phyloP scores from a whole-genome alignment of 2,888 invertebrate species.

The Papilio protenor region DNA sequence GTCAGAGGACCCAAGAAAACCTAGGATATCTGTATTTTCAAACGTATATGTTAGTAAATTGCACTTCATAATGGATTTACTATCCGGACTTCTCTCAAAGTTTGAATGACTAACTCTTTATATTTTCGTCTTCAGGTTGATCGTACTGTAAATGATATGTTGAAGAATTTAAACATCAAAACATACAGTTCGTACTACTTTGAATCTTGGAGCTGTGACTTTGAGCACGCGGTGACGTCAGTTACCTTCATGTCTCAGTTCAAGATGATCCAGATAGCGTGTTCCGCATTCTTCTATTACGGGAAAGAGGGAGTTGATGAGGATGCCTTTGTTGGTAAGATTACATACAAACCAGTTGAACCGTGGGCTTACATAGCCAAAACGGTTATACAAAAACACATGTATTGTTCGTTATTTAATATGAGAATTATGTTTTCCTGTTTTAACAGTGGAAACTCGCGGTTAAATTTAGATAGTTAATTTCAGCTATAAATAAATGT shows the following conservation, averaged over 20 bases:
- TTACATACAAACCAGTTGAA: background rate
- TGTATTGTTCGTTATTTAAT: no score
- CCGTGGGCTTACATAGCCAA: no score
- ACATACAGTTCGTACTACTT: slow-evolving; percentile 82
- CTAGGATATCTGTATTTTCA: slow-evolving; percentile 69
- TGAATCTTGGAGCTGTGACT: slow-evolving; percentile 77
- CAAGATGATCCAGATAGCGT: slow-evolving; percentile 72
- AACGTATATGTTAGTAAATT: slow-evolving; percentile 65
- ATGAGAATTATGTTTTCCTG: no score
- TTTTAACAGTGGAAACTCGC: background rate
- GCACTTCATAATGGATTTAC: background rate
- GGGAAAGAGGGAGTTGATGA: slow-evolving; percentile 75
- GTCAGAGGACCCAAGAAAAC: slow-evolving; percentile 56
- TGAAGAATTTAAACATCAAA: slow-evolving; percentile 71
- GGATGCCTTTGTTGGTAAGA: slow-evolving; percentile 72
- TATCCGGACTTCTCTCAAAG: background rate
- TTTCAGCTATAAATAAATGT: slow-evolving; percentile 80
- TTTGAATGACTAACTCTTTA: no score
- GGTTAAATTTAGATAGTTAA: background rate
- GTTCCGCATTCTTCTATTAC: slow-evolving; percentile 85
- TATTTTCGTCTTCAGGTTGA: slow-evolving; percentile 70
- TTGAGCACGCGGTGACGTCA: slow-evolving; percentile 61
- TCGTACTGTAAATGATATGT: slow-evolving; percentile 71
- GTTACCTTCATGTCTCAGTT: slow-evolving; percentile 80
- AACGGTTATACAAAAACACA: no score